Evolutionary conservation across 92 coral and sea anemone genomes (phyloP).

Genomic region (Muricea muricata): DNA sequence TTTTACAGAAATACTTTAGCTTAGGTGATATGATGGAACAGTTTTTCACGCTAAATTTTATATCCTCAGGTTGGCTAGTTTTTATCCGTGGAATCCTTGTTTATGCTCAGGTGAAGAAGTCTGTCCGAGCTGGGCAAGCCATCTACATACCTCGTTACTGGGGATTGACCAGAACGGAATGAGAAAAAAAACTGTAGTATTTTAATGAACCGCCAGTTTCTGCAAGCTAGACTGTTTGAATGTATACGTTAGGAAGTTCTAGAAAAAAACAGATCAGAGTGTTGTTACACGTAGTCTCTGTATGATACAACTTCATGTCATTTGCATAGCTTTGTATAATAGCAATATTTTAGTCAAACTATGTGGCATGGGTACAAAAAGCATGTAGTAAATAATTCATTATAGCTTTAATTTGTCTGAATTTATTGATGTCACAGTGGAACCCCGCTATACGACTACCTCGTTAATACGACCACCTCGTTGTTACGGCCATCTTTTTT

Average conservation of each 20-base stretch:
- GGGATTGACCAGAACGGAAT: slow-evolving; percentile 64
- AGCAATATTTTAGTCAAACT: background rate
- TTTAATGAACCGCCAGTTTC: background rate
- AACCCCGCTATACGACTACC: too few relatives aligned
- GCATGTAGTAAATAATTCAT: background rate
- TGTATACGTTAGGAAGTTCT: background rate
- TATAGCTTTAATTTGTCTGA: background rate
- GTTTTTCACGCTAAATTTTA: background rate
- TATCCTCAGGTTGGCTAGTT: slow-evolving; percentile 81
- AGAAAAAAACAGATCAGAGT: background rate
- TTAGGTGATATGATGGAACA: too few relatives aligned
- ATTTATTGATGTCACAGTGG: too few relatives aligned
- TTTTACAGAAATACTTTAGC: too few relatives aligned
- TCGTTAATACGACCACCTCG: too few relatives aligned
- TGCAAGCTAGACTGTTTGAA: background rate
- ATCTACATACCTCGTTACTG: slow-evolving; percentile 74
- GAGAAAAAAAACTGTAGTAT: background rate
- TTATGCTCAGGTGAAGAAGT: slow-evolving; percentile 81
- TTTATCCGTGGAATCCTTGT: slow-evolving; percentile 91
- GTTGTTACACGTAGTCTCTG: background rate
- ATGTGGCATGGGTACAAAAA: background rate
- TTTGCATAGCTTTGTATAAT: background rate
- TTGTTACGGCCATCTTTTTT: too few relatives aligned
- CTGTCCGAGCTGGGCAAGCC: slow-evolving; percentile 77
- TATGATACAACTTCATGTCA: slow-evolving; percentile 2